Evolutionary conservation across 2,888 invertebrate species (phyloP).

Genomic region (Chrysolina oricalcia): DNA sequence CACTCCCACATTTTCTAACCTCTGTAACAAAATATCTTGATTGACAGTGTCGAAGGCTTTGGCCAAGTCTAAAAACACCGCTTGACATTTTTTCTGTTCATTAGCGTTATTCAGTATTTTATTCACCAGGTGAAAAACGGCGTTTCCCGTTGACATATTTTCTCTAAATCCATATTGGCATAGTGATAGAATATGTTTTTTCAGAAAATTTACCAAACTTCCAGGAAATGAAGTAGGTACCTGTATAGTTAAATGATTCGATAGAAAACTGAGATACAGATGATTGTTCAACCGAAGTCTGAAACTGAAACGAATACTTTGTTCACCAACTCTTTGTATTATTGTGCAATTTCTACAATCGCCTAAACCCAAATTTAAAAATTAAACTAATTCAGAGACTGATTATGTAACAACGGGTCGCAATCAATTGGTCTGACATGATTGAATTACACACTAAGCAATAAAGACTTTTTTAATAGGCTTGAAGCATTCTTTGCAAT

Average conservation of each 20-base stretch:
- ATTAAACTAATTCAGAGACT: neutral
- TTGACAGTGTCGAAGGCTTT: too few relatives aligned
- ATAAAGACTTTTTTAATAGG: conserved; percentile 5
- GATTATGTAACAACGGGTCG: conserved; percentile 9
- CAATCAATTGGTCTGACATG: neutral
- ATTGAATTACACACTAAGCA: conserved; percentile 3
- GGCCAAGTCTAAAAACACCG: too few relatives aligned
- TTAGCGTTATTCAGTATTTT: too few relatives aligned
- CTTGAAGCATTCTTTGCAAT: neutral
- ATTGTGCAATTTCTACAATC: neutral
- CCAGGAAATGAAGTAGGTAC: too few relatives aligned
- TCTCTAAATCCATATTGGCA: too few relatives aligned
- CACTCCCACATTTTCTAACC: too few relatives aligned
- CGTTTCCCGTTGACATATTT: too few relatives aligned
- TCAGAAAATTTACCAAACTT: too few relatives aligned
- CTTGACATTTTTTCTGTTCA: too few relatives aligned
- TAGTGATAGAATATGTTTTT: too few relatives aligned
- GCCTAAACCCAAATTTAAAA: neutral
- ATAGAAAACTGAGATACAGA: neutral
- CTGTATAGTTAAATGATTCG: neutral
- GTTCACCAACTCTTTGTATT: neutral
- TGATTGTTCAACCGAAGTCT: neutral
- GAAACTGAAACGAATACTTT: neutral
- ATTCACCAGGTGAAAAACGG: too few relatives aligned
- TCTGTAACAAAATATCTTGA: too few relatives aligned